Evolutionary conservation across 2,797 vertebrate species (phyloP).

Genomic region (Valencia hispanica): DNA sequence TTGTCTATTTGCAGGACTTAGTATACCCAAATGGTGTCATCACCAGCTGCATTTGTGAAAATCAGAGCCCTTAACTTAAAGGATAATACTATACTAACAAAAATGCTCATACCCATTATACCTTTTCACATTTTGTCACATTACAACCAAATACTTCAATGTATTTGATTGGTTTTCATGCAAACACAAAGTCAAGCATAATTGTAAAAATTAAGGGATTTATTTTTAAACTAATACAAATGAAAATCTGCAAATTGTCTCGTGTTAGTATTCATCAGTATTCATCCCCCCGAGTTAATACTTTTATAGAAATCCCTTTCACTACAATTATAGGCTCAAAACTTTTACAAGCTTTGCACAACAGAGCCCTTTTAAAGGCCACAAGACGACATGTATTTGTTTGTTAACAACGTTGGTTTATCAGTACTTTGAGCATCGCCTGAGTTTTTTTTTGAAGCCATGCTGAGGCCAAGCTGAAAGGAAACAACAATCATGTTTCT

Average conservation of each 20-base stretch:
- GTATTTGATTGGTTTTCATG: background rate
- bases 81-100: background rate
- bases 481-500: background rate
- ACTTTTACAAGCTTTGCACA: too few relatives aligned
- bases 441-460: background rate
- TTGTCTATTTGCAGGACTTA: background rate
- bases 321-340: too few relatives aligned
- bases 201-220: background rate
- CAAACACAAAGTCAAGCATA: background rate
- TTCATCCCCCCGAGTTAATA: too few relatives aligned
- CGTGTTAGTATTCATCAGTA: too few relatives aligned
- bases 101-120: background rate
- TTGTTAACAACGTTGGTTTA: too few relatives aligned
- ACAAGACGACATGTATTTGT: too few relatives aligned
- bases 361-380: too few relatives aligned
- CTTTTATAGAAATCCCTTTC: too few relatives aligned
- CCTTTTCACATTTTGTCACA: background rate
- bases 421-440: too few relatives aligned
- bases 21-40: background rate
- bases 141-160: background rate
- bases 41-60: background rate
- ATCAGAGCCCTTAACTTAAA: background rate
- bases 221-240: background rate
- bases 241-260: too few relatives aligned
- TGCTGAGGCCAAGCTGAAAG: background rate